These are phyloP conservation scores for Dipodomys spectabilis DNA, from an alignment of 2,113 vertebrate species.

Conservation along the genomic window DNA sequence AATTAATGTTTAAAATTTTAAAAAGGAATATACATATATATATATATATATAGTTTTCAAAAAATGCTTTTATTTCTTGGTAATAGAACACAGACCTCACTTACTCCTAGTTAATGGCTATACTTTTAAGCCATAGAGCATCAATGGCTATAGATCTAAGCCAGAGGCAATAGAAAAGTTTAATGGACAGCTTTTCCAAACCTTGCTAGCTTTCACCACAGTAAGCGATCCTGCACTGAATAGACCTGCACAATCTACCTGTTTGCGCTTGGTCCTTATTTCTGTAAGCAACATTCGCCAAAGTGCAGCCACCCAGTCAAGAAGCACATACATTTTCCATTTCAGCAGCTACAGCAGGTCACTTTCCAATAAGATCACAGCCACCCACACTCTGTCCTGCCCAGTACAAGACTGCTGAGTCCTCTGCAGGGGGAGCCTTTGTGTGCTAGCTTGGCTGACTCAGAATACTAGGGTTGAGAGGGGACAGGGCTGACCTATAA, in stretches of 20 bases:
- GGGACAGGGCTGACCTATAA: neutral
- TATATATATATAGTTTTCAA: too few relatives aligned
- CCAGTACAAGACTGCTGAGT: neutral
- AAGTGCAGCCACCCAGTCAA: neutral
- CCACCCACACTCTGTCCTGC: neutral
- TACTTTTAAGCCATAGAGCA: neutral
- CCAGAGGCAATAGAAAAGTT: neutral
- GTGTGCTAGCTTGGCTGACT: neutral
- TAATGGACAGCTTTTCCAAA: neutral
- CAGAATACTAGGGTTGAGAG: neutral
- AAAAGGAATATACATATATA: too few relatives aligned
- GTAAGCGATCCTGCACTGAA: neutral
- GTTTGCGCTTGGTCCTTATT: neutral
- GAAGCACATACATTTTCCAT: neutral
- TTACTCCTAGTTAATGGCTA: neutral
- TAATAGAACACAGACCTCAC: neutral
- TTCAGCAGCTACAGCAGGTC: neutral
- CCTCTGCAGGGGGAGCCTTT: neutral
- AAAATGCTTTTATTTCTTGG: neutral
- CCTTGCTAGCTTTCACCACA: neutral
- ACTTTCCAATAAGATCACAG: neutral
- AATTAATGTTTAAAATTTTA: too few relatives aligned
- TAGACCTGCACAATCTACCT: neutral
- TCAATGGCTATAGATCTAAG: neutral
- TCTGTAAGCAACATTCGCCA: neutral